Percentiles rank a stretch among this genome's conserved stretches.
Conservation (phyloP, 1,140 invertebrate genomes). For the Drosophila willistoni region DNA sequence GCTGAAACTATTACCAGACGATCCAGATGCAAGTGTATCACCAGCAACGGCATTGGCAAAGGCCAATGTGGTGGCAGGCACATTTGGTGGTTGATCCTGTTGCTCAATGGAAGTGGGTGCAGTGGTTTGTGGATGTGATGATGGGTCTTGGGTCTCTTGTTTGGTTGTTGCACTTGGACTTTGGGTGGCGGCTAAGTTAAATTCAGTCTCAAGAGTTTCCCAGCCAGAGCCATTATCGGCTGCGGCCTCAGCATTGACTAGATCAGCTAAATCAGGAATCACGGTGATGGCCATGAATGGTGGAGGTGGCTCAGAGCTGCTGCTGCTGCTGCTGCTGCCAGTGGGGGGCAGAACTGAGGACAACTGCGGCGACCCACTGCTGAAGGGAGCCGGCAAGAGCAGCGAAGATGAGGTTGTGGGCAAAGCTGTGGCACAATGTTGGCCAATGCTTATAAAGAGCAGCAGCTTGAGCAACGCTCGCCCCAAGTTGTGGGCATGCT, state of each 20-base stretch:
- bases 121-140: constrained; percentile 36
- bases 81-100: constrained; percentile 73
- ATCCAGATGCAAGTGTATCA: constrained; percentile 46
- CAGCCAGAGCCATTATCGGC: constrained; percentile 51
- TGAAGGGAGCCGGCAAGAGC: constrained; percentile 39
- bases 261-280: constrained; percentile 51
- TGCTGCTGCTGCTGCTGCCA: constrained; percentile 25
- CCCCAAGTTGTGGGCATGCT: constrained; percentile 41
- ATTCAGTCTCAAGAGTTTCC: constrained; percentile 77
- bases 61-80: constrained; percentile 74
- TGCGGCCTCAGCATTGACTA: constrained; percentile 57
- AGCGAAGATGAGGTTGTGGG: constrained; percentile 50
- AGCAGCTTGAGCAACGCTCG: constrained; percentile 57
- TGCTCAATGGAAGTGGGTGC: constrained; percentile 77
- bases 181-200: constrained; percentile 44
- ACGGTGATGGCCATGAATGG: constrained; percentile 11
- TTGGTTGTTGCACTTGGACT: constrained; percentile 43
- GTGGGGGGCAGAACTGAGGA: constrained; percentile 14
- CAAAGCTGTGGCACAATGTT: constrained; percentile 57
- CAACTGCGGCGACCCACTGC: constrained; percentile 28
- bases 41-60: constrained; percentile 74
- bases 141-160: constrained; percentile 22
- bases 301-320: constrained; percentile 32
- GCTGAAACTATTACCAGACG: constrained; percentile 22
- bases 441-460: constrained; percentile 61